Percentiles rank a stretch among this genome's conserved stretches.
Evolutionary conservation across 2,888 invertebrate species (phyloP).

Genomic region (Mesoligia furuncula): DNA sequence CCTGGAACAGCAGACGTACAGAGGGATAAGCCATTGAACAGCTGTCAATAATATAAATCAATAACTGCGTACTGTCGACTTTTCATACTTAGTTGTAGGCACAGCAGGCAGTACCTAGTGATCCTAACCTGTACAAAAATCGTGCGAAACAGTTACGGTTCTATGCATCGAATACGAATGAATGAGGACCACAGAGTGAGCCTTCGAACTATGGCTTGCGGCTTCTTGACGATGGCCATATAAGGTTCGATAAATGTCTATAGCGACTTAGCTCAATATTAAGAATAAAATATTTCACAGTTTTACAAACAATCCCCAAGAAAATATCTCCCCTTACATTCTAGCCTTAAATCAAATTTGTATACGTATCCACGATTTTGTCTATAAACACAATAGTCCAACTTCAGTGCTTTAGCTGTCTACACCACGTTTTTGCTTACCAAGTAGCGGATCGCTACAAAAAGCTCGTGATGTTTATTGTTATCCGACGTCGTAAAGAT

Average conservation of each 20-base stretch:
- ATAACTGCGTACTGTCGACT: neutral
- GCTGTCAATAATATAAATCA: neutral
- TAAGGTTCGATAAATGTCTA: neutral
- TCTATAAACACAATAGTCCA: conserved; percentile 55
- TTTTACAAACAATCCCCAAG: conserved; percentile 5
- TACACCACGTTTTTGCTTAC: conserved; percentile 65
- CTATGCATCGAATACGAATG: neutral
- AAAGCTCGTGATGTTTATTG: conserved; percentile 78
- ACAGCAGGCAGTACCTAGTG: neutral
- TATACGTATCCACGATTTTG: conserved; percentile 38
- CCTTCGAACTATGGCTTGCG: no score
- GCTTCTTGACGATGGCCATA: neutral
- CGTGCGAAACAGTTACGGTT: neutral
- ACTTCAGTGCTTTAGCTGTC: conserved; percentile 58
- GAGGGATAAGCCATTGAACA: neutral
- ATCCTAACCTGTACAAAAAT: neutral
- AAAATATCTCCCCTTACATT: conserved; percentile 30
- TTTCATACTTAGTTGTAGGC: neutral
- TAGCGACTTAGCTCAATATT: neutral
- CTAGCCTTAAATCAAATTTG: conserved; percentile 49
- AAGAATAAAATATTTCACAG: conserved; percentile 4
- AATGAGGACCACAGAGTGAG: neutral
- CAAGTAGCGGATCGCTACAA: conserved; percentile 65
- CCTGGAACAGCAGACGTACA: conserved; percentile 91
- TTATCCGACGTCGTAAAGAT: conserved; percentile 74